Evolutionary conservation across 2,113 vertebrate genomes (phyloP).

Genomic region (Ceratotherium simum): DNA sequence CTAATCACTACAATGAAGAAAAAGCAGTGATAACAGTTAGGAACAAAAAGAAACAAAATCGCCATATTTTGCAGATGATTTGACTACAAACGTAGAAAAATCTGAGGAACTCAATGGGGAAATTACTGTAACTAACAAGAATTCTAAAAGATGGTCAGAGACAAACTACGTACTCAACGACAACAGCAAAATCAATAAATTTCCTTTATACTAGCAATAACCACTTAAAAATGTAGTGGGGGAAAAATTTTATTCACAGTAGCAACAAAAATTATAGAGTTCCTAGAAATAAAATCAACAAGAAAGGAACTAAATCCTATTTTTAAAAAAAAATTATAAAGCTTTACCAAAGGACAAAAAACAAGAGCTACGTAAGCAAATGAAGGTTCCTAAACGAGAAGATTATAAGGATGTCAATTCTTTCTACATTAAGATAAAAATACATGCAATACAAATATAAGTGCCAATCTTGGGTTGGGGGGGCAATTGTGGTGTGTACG

Average conservation of each 20-base stretch:
- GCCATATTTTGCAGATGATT: background rate
- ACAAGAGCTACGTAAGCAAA: background rate
- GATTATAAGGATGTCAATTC: background rate
- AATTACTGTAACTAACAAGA: background rate
- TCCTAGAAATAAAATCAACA: background rate
- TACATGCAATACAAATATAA: background rate
- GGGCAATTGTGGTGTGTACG: background rate
- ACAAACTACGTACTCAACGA: background rate
- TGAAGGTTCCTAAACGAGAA: background rate
- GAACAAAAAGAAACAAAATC: background rate
- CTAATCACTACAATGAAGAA: background rate
- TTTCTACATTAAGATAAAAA: background rate
- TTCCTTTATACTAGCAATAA: background rate
- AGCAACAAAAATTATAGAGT: background rate
- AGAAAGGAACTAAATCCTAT: background rate
- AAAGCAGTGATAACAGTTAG: background rate
- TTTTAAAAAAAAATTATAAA: background rate
- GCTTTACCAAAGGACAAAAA: background rate
- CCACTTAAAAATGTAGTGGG: background rate
- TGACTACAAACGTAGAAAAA: background rate
- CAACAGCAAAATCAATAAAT: background rate
- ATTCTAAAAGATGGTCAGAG: background rate
- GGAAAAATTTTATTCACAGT: background rate
- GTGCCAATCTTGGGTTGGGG: background rate
- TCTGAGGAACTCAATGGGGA: background rate